Evolutionary conservation across 2,113 vertebrate genomes (phyloP).

Genomic region (Scortum barcoo): DNA sequence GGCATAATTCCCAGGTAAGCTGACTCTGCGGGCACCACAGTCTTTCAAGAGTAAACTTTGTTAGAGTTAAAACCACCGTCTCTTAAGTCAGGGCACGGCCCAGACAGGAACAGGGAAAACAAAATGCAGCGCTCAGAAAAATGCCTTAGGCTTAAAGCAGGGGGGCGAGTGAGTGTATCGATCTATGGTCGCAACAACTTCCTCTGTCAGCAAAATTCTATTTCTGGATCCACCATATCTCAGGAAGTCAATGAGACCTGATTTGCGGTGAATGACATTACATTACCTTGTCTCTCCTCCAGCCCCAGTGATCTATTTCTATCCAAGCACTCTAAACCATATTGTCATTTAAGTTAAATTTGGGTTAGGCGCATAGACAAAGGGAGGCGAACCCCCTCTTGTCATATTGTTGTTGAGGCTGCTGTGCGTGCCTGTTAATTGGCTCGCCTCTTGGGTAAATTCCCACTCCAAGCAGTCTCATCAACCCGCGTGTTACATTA

Average conservation of each 20-base stretch:
- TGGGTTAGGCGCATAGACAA: slow-evolving; percentile 26
- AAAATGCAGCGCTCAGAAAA: slow-evolving; percentile 73
- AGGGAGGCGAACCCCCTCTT: slow-evolving; percentile 15
- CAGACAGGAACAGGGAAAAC: slow-evolving; percentile 61
- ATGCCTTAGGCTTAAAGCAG: slow-evolving; percentile 60
- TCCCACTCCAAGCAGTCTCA: slow-evolving; percentile 46
- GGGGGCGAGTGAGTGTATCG: slow-evolving; percentile 67
- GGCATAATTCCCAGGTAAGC: slow-evolving; percentile 19
- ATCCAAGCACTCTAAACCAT: slow-evolving; percentile 43
- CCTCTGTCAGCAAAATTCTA: slow-evolving; percentile 85
- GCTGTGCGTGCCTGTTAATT: slow-evolving; percentile 67
- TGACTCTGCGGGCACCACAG: background rate
- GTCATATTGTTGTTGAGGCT: slow-evolving; percentile 53
- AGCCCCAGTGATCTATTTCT: slow-evolving; percentile 66
- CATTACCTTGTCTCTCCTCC: slow-evolving; percentile 62
- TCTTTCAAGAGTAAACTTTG: slow-evolving; percentile 51
- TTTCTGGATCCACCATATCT: slow-evolving; percentile 74
- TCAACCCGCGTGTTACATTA: slow-evolving; percentile 65
- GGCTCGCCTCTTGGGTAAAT: slow-evolving; percentile 54
- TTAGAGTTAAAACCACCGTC: slow-evolving; percentile 32
- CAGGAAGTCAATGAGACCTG: slow-evolving; percentile 78
- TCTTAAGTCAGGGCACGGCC: slow-evolving; percentile 47
- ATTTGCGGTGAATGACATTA: slow-evolving; percentile 74
- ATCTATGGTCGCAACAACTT: slow-evolving; percentile 80
- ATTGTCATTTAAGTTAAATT: slow-evolving; percentile 66